Percentiles rank a stretch among this genome's conserved stretches.
phyloP scores from a whole-genome alignment of 1,140 invertebrate species.

The Dermatophagoides farinae region DNA sequence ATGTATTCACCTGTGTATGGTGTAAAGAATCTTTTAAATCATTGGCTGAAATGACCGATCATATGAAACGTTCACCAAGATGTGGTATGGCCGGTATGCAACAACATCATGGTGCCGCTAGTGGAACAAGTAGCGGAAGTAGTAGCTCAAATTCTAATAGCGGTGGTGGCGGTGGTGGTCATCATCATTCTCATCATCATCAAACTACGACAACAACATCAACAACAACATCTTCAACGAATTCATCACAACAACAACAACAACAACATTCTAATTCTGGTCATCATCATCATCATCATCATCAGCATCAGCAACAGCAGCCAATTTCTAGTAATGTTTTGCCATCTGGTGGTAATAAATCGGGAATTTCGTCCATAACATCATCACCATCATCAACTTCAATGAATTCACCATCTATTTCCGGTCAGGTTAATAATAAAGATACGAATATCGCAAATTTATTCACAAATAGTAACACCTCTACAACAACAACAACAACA shows the following conservation, averaged over 20 bases:
- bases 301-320: background rate
- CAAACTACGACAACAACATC: too few relatives aligned
- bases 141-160: background rate
- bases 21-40: constrained; percentile 81
- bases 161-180: too few relatives aligned
- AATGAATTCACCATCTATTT: background rate
- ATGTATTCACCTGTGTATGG: constrained; percentile 85
- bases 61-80: constrained; percentile 88
- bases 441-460: background rate
- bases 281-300: background rate
- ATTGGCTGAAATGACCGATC: constrained; percentile 65
- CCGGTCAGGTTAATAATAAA: background rate
- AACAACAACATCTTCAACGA: background rate
- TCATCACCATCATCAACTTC: background rate
- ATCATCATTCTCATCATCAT: background rate
- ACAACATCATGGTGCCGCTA: constrained; percentile 35
- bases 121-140: background rate
- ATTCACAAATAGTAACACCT: background rate
- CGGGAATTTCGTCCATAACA: background rate
- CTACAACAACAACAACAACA: too few relatives aligned
- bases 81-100: constrained; percentile 34
- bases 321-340: background rate
- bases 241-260: background rate
- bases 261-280: too few relatives aligned
- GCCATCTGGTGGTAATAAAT: too few relatives aligned